Percentiles rank a stretch among this genome's conserved stretches.
phyloP scores from a whole-genome alignment of 2,113 vertebrate genomes.

The Alces alces region DNA sequence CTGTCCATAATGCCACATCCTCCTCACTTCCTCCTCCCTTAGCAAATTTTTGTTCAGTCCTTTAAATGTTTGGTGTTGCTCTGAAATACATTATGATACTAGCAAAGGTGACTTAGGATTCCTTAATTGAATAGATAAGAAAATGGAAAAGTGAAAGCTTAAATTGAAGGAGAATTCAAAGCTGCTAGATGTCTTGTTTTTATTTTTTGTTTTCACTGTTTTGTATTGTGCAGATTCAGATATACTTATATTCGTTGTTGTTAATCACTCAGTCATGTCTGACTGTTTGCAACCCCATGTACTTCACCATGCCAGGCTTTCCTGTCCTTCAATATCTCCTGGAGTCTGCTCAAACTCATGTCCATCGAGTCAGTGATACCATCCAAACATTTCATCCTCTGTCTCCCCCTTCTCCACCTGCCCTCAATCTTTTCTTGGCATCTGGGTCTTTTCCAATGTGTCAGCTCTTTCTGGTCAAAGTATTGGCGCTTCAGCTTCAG shows the following conservation, averaged over 20 bases:
- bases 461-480: neutral
- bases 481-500: neutral
- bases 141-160: neutral
- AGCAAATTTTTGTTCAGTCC: neutral
- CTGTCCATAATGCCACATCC: neutral
- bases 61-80: neutral
- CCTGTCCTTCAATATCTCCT: neutral
- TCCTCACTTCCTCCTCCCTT: neutral
- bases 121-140: neutral
- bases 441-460: neutral
- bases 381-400: neutral
- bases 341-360: neutral
- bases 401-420: neutral
- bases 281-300: neutral
- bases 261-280: neutral
- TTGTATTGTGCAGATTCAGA: neutral
- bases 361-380: neutral
- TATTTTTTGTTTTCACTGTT: constrained; percentile 21
- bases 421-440: neutral
- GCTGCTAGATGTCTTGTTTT: neutral
- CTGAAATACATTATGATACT: neutral
- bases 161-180: neutral
- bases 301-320: neutral
- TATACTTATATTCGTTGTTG: neutral
- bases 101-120: neutral